Evolutionary conservation across 64 coral and sea anemone species (phyloP).

Genomic region (Stylophora pistillata): DNA sequence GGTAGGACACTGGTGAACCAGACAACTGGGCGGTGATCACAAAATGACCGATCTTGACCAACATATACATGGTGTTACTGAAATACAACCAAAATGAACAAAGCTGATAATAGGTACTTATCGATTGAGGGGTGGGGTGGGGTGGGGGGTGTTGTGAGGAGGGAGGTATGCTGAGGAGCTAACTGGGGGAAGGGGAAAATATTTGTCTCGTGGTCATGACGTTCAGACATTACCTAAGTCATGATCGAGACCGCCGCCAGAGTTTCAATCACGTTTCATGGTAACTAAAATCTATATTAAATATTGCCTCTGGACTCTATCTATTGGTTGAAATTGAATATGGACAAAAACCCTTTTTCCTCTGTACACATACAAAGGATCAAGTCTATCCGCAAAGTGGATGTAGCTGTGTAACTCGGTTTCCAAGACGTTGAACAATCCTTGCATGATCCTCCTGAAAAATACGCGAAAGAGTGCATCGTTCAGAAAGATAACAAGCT

Average conservation of each 20-base stretch:
- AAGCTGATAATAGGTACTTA: not conserved
- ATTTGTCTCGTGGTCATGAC: too few species aligned
- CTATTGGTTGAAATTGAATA: too few species aligned
- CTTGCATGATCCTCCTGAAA: slow-evolving; percentile 94
- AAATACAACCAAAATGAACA: not conserved
- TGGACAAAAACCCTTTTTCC: too few species aligned
- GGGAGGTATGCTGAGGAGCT: too few species aligned
- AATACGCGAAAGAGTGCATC: not conserved
- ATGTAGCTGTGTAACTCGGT: slow-evolving; percentile 86
- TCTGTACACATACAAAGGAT: slow-evolving; percentile 82
- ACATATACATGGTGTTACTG: slow-evolving; percentile 99
- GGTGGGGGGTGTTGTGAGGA: too few species aligned
- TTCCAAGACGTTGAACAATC: slow-evolving; percentile 83
- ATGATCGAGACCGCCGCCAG: too few species aligned
- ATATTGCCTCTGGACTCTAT: too few species aligned
- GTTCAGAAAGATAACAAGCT: not conserved
- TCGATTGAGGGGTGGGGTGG: not conserved
- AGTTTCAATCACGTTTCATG: too few species aligned
- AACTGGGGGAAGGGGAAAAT: too few species aligned
- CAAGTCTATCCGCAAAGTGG: slow-evolving; percentile 97
- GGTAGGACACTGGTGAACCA: slow-evolving; percentile 92
- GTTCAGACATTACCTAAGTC: too few species aligned
- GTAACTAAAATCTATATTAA: too few species aligned
- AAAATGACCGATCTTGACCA: slow-evolving; percentile 96
- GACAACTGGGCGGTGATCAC: slow-evolving; percentile 92